Evolutionary conservation across 2,113 vertebrate genomes (phyloP).

Genomic region (Indicator maculatus): DNA sequence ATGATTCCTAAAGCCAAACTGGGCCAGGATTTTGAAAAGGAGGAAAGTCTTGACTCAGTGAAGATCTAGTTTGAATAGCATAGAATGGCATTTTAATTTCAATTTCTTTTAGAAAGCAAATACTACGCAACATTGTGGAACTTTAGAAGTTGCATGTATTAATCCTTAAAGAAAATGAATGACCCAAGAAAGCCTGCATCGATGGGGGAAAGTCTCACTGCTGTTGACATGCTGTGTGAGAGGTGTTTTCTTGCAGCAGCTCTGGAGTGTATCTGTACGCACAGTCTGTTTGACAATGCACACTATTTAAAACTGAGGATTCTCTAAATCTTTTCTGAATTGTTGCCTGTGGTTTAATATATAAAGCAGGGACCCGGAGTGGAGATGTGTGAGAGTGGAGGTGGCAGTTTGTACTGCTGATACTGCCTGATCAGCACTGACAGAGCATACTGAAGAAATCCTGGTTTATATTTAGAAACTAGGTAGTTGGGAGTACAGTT

Average conservation of each 20-base stretch:
- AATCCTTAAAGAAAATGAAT: background rate
- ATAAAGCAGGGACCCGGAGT: background rate
- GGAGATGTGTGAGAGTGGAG: background rate
- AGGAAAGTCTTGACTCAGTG: background rate
- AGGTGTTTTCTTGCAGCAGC: background rate
- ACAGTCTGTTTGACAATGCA: too few species aligned
- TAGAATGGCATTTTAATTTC: background rate
- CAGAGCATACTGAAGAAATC: background rate
- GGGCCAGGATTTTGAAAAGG: background rate
- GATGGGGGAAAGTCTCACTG: rapidly evolving
- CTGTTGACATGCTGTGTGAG: background rate
- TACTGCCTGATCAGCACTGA: rapidly evolving
- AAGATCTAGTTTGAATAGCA: background rate
- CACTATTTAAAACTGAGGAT: background rate
- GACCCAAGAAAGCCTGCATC: background rate
- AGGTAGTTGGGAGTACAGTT: background rate
- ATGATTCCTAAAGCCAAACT: background rate
- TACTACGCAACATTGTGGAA: background rate
- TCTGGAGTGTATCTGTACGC: rapidly evolving
- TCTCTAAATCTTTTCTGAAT: background rate
- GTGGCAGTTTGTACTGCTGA: background rate
- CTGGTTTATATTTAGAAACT: background rate
- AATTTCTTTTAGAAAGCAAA: background rate
- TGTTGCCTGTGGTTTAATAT: background rate
- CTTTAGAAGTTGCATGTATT: background rate